Conservation (phyloP, 2,888 invertebrate species). For the Lithophane ornitopus region DNA sequence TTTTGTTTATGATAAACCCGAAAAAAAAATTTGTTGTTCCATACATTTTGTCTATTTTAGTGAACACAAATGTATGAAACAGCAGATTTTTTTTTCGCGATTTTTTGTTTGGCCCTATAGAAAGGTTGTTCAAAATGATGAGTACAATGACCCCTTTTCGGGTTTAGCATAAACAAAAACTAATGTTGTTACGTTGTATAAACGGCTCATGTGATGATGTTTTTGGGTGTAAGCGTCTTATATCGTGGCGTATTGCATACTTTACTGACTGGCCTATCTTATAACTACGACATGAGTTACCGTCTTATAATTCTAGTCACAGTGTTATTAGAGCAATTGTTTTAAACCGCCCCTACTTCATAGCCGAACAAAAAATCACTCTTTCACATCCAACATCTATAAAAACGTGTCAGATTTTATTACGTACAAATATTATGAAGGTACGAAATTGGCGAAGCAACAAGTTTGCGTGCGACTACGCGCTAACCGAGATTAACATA, state of each 20-base stretch:
- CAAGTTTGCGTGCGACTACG: slow-evolving; percentile 85
- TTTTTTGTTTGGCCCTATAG: too few relatives aligned
- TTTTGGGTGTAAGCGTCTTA: too few relatives aligned
- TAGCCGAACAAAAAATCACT: background rate
- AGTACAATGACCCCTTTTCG: too few relatives aligned
- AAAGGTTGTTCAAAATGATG: too few relatives aligned
- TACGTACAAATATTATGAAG: slow-evolving; percentile 59
- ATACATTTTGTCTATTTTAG: too few relatives aligned
- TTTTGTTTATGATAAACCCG: too few relatives aligned
- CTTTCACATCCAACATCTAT: slow-evolving; percentile 15
- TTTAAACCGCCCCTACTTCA: background rate
- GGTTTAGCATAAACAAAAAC: too few relatives aligned
- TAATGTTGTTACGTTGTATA: too few relatives aligned
- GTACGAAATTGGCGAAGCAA: slow-evolving; percentile 76
- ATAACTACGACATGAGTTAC: background rate
- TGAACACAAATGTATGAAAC: too few relatives aligned
- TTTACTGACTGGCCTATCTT: background rate
- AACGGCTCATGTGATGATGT: background rate
- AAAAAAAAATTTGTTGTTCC: too few relatives aligned
- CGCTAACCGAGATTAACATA: slow-evolving; percentile 80
- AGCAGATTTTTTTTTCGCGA: too few relatives aligned
- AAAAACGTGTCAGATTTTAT: slow-evolving; percentile 56
- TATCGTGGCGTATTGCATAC: too few relatives aligned
- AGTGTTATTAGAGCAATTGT: background rate
- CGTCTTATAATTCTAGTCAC: background rate